A percentile compares a stretch with the other conserved stretches of the same genome.
Evolutionary conservation across 2,888 invertebrate genomes (phyloP).

Genomic region (Dugesia japonica): DNA sequence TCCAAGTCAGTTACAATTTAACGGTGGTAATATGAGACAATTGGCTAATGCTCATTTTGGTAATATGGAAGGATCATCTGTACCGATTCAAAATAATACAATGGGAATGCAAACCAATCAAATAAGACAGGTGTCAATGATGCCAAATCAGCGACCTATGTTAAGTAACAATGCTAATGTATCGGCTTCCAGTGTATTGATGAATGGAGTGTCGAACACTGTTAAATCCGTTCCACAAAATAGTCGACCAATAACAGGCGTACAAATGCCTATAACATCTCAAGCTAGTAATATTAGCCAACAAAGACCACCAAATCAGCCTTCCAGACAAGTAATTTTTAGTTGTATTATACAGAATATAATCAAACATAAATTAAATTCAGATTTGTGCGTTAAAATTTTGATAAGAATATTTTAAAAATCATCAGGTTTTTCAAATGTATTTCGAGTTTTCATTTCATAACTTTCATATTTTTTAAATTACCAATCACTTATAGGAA

Average conservation of each 20-base stretch:
- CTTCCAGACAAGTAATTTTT: neutral
- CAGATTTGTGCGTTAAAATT: too few species aligned
- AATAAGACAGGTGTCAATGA: neutral
- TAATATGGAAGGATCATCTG: neutral
- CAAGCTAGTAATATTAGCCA: neutral
- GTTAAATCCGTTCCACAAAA: neutral
- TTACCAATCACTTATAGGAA: too few species aligned
- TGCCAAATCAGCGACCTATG: neutral
- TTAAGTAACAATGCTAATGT: neutral
- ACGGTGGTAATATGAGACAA: slow-evolving; percentile 9
- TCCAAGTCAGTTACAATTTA: neutral
- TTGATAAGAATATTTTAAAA: too few species aligned
- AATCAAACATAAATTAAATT: too few species aligned
- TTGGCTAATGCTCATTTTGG: neutral
- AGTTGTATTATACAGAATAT: too few species aligned
- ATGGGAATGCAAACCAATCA: neutral
- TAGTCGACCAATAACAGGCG: neutral
- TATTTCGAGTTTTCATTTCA: too few species aligned
- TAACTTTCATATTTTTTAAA: too few species aligned
- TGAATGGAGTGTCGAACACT: neutral
- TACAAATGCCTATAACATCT: neutral
- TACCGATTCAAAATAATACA: neutral
- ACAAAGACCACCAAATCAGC: neutral
- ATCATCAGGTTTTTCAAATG: too few species aligned
- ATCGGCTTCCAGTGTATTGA: neutral